phyloP scores from a whole-genome alignment of 1,140 invertebrate species.

The Drosophila oshimai region DNA sequence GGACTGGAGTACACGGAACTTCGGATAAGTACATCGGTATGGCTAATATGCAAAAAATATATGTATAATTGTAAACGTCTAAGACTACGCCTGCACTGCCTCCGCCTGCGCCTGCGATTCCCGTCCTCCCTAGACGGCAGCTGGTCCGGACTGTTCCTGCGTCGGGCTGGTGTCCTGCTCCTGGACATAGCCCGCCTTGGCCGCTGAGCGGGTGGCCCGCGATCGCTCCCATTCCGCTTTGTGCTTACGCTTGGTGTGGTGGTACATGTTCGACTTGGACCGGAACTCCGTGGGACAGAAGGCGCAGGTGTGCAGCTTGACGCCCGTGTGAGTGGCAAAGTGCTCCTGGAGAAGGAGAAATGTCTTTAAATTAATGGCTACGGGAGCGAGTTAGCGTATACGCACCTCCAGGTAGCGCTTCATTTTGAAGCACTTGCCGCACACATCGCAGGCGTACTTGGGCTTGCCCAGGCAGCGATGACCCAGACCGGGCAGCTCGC shows the following conservation, averaged over 20 bases:
- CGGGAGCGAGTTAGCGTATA: too few species aligned
- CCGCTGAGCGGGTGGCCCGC: slow-evolving; percentile 53
- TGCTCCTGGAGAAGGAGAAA: slow-evolving; percentile 51
- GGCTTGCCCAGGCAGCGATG: slow-evolving; percentile 60
- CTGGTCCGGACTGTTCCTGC: slow-evolving; percentile 8
- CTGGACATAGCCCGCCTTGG: slow-evolving; percentile 42
- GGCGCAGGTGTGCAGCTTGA: slow-evolving; percentile 77
- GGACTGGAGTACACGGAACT: slow-evolving; percentile 20
- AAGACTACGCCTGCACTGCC: neutral
- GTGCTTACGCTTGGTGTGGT: slow-evolving; percentile 78
- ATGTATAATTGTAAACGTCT: neutral
- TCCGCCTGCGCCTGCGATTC: too few species aligned
- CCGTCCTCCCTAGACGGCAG: slow-evolving; percentile 5
- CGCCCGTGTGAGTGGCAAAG: slow-evolving; percentile 81
- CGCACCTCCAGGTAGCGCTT: slow-evolving; percentile 67
- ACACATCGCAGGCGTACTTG: slow-evolving; percentile 66
- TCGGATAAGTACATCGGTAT: slow-evolving; percentile 39
- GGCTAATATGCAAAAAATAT: slow-evolving; percentile 25
- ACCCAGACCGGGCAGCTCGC: slow-evolving; percentile 47
- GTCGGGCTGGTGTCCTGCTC: slow-evolving; percentile 1
- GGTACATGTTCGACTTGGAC: slow-evolving; percentile 82
- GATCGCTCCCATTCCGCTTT: slow-evolving; percentile 69
- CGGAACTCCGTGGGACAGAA: slow-evolving; percentile 78
- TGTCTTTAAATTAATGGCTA: neutral
- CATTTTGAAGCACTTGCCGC: slow-evolving; percentile 72